These are phyloP conservation scores for Sinocyclocheilus anophthalmus DNA, from an alignment of 2,113 vertebrate genomes.

Conservation along the genomic window DNA sequence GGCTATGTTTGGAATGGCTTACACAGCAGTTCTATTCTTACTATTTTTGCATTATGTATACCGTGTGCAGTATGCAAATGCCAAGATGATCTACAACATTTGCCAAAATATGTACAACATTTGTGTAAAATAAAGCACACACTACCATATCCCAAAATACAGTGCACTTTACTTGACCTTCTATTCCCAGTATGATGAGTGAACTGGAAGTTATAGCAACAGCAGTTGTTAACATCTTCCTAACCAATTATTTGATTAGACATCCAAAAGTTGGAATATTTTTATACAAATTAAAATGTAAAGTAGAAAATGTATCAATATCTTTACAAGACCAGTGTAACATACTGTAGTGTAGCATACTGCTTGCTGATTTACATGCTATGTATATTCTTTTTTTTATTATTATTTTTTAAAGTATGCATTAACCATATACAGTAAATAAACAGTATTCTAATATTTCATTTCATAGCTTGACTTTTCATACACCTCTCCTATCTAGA, in stretches of 20 bases:
- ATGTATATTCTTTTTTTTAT: too few relatives aligned
- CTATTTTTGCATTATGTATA: slow-evolving; percentile 15
- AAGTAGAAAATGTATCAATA: too few relatives aligned
- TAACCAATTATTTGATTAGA: background rate
- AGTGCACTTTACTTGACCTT: background rate
- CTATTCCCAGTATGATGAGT: background rate
- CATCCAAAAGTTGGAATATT: background rate
- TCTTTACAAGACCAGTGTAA: too few relatives aligned
- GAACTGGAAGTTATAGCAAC: background rate
- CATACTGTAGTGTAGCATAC: too few relatives aligned
- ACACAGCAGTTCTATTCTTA: slow-evolving; percentile 50
- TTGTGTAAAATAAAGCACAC: background rate
- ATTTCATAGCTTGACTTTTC: background rate
- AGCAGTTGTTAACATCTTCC: background rate
- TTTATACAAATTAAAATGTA: background rate
- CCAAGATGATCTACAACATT: background rate
- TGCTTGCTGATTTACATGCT: too few relatives aligned
- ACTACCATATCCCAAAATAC: background rate
- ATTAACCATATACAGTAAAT: too few relatives aligned
- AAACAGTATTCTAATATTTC: too few relatives aligned
- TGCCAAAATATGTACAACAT: background rate
- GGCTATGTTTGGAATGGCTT: slow-evolving; percentile 32
- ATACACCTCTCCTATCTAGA: background rate
- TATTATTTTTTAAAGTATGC: too few relatives aligned
- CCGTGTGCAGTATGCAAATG: background rate